A percentile compares a stretch with the other conserved stretches of the same genome.
These are phyloP conservation scores for Amorpha juglandis DNA, from an alignment of 2,888 invertebrate species.

Conservation along the genomic window DNA sequence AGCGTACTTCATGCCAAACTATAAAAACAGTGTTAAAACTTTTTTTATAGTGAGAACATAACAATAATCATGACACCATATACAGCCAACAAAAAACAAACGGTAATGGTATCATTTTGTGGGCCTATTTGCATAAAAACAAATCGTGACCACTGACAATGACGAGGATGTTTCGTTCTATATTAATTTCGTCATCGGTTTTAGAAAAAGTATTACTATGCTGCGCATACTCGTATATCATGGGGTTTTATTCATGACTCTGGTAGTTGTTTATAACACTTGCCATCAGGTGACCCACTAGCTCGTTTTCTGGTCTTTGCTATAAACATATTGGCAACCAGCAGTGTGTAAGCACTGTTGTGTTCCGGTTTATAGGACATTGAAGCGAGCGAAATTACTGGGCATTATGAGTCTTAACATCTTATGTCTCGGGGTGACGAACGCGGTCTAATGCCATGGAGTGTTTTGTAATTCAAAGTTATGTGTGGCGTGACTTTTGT, in stretches of 20 bases:
- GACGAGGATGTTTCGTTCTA: slow-evolving; percentile 32
- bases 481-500: too few relatives aligned
- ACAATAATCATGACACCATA: slow-evolving; percentile 34
- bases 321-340: too few relatives aligned
- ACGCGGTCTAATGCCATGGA: too few relatives aligned
- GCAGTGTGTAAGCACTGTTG: too few relatives aligned
- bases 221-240: background rate
- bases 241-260: background rate
- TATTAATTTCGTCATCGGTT: slow-evolving; percentile 26
- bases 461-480: too few relatives aligned
- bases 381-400: too few relatives aligned
- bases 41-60: slow-evolving; percentile 3
- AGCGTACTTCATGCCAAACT: background rate
- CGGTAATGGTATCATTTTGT: slow-evolving; percentile 40
- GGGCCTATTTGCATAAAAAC: slow-evolving; percentile 48
- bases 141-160: slow-evolving; percentile 39
- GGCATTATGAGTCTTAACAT: too few relatives aligned
- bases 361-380: too few relatives aligned
- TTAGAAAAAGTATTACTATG: background rate
- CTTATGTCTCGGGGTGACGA: too few relatives aligned
- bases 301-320: too few relatives aligned
- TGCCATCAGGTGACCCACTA: too few relatives aligned
- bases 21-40: slow-evolving; percentile 1
- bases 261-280: too few relatives aligned
- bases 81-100: slow-evolving; percentile 39